These are phyloP conservation scores for Chlorodrepanis virens DNA, from an alignment of 2,113 vertebrate species.

Conservation along the genomic window DNA sequence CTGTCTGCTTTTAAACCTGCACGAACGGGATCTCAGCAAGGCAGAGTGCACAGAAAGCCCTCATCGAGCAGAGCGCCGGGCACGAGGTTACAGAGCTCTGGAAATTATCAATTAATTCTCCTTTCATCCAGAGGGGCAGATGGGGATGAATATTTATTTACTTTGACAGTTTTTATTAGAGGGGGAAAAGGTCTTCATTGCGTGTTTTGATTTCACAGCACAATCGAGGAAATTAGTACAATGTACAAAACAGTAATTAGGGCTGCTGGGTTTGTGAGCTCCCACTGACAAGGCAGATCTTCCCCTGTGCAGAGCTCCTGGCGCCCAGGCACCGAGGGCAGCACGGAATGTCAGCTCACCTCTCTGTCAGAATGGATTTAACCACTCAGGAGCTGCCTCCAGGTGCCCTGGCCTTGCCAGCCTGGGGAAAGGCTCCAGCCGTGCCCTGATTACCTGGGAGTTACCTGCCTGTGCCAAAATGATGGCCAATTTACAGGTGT, in stretches of 20 bases:
- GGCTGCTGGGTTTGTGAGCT: not conserved
- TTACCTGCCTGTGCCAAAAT: rapidly evolving
- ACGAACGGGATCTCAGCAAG: not conserved
- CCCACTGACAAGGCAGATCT: not conserved
- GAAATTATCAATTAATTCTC: conserved; percentile 19
- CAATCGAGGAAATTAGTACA: conserved; percentile 44
- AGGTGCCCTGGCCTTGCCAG: not conserved
- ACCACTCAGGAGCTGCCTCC: rapidly evolving
- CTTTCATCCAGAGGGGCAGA: conserved; percentile 53
- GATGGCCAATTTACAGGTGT: not conserved
- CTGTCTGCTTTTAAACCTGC: not conserved
- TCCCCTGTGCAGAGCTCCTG: not conserved
- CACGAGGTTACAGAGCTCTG: not conserved
- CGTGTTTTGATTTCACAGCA: conserved; percentile 47
- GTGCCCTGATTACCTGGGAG: not conserved
- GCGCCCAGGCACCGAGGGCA: not conserved
- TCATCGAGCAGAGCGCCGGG: not conserved
- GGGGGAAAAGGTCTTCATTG: conserved; percentile 12
- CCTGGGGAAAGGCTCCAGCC: not conserved
- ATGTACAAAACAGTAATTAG: conserved; percentile 22
- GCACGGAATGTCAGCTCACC: rapidly evolving
- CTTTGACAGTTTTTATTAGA: conserved; percentile 43
- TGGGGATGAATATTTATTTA: conserved; percentile 73
- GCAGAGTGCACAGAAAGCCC: not conserved
- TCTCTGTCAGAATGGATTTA: not conserved